Evolutionary conservation across 2,888 invertebrate species (phyloP).

Genomic region (Lepetodrilus schrolli): DNA sequence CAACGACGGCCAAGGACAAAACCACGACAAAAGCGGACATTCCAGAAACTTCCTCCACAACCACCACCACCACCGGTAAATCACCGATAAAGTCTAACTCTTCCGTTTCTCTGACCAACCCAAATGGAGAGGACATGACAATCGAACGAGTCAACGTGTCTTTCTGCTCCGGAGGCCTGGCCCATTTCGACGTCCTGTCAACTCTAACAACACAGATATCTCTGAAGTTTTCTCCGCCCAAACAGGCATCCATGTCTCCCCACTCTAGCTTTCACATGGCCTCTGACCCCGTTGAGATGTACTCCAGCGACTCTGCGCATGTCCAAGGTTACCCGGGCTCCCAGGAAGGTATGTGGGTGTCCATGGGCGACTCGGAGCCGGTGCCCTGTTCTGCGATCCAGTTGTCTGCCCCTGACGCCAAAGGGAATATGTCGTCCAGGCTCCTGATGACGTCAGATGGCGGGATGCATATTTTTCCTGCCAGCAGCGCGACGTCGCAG

Average conservation of each 20-base stretch:
- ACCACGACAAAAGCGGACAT: too few relatives aligned
- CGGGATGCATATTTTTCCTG: neutral
- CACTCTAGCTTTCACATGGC: neutral
- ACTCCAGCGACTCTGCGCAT: neutral
- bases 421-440: constrained; percentile 11
- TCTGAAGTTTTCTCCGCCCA: neutral
- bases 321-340: neutral
- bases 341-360: neutral
- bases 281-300: neutral
- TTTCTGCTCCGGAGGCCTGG: neutral
- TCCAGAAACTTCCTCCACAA: too few relatives aligned
- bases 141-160: neutral
- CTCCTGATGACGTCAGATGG: neutral
- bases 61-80: too few relatives aligned
- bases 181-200: neutral
- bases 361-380: neutral
- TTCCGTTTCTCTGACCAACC: neutral
- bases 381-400: neutral
- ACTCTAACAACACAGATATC: neutral
- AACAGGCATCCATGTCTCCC: neutral
- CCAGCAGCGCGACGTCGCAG: neutral
- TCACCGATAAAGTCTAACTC: too few relatives aligned
- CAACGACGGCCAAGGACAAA: too few relatives aligned
- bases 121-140: neutral
- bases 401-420: neutral